Conservation (phyloP, 2,888 invertebrate genomes). For the Byasa hedistus region DNA sequence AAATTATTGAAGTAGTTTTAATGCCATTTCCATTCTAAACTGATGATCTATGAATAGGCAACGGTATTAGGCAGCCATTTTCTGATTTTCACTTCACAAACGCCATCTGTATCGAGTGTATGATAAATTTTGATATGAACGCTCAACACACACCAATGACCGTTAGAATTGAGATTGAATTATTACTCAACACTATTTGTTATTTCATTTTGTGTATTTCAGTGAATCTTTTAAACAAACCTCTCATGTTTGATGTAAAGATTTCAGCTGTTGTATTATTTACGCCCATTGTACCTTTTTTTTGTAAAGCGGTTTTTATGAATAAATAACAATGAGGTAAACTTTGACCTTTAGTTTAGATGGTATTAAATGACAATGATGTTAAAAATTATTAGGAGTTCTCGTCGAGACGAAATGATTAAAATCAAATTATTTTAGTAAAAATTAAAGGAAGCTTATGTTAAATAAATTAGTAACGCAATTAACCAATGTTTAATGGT, state of each 20-base stretch:
- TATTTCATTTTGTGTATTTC: slow-evolving; percentile 10
- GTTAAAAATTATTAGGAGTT: too few relatives aligned
- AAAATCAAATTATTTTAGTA: too few relatives aligned
- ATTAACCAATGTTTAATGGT: too few relatives aligned
- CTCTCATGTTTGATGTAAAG: neutral
- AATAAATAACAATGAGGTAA: too few relatives aligned
- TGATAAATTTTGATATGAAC: slow-evolving; percentile 10
- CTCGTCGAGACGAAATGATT: too few relatives aligned
- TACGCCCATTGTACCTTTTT: too few relatives aligned
- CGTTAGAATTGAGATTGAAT: slow-evolving; percentile 8
- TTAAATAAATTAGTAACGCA: too few relatives aligned
- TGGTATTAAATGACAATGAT: too few relatives aligned
- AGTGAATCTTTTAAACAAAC: slow-evolving; percentile 18
- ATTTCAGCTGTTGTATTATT: too few relatives aligned
- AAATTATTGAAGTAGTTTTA: neutral
- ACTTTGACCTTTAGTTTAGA: too few relatives aligned
- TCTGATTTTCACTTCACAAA: neutral
- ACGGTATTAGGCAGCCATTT: neutral
- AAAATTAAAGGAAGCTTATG: too few relatives aligned
- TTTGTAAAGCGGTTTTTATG: too few relatives aligned
- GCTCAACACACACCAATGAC: slow-evolving; percentile 12
- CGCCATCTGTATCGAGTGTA: neutral
- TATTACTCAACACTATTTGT: slow-evolving; percentile 5
- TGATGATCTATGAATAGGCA: neutral
- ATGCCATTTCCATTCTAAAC: neutral